These are phyloP conservation scores for Drosophila melanica DNA, from an alignment of 1,140 invertebrate species.

Conservation along the genomic window DNA sequence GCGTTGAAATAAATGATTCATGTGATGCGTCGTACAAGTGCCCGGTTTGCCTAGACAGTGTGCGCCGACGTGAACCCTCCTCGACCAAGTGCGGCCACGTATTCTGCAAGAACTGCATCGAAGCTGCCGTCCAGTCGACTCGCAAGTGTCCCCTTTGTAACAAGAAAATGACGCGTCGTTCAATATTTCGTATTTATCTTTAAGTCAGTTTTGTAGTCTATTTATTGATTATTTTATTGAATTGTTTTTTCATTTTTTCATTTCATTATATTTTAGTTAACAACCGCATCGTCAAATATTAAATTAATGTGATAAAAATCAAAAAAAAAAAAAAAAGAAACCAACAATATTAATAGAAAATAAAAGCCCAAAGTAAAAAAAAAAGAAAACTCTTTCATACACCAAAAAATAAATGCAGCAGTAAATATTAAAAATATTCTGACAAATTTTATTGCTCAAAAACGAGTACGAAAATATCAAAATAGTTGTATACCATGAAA, in stretches of 20 bases:
- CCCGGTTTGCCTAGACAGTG: conserved; percentile 59
- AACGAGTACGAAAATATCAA: too few species aligned
- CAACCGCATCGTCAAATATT: too few species aligned
- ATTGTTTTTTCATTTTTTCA: background rate
- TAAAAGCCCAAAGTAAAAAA: too few species aligned
- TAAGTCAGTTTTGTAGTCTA: conserved; percentile 15
- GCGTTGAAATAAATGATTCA: background rate
- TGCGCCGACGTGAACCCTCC: conserved; percentile 29
- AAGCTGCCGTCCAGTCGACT: conserved; percentile 21
- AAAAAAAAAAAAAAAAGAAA: too few species aligned
- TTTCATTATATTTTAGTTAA: too few species aligned
- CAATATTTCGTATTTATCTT: conserved; percentile 54
- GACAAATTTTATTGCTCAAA: too few species aligned
- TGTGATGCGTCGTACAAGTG: conserved; percentile 50
- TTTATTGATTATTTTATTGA: background rate
- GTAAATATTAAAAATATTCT: too few species aligned
- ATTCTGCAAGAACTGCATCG: conserved; percentile 57
- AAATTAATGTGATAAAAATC: too few species aligned
- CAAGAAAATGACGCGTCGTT: conserved; percentile 36
- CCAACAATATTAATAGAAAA: too few species aligned
- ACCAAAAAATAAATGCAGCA: too few species aligned
- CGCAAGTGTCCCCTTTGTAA: conserved; percentile 67
- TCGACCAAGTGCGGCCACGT: conserved; percentile 65
- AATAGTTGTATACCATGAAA: too few species aligned
- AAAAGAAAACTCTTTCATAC: too few species aligned